Evolutionary conservation across 2,113 vertebrate species (phyloP).

Genomic region (Ellobius talpinus): DNA sequence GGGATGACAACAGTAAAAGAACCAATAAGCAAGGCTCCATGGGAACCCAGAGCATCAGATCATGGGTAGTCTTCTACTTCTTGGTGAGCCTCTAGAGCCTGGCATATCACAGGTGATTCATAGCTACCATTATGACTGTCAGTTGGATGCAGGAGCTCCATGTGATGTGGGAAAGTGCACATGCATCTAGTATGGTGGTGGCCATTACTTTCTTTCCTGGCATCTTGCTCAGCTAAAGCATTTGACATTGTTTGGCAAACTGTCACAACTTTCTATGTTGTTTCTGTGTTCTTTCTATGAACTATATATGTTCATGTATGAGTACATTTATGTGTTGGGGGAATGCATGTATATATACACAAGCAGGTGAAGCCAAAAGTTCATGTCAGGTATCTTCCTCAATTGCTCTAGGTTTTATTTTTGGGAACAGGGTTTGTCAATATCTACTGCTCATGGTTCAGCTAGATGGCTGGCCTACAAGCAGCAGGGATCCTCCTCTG

Average conservation of each 20-base stretch:
- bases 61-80: neutral
- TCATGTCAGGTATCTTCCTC: neutral
- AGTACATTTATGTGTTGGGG: too few species aligned
- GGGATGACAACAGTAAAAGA: neutral
- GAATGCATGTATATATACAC: neutral
- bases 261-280: neutral
- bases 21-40: neutral
- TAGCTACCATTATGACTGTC: neutral
- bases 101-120: neutral
- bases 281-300: too few species aligned
- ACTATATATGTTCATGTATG: neutral
- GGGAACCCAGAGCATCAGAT: neutral
- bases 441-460: neutral
- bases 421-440: neutral
- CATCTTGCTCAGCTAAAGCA: neutral
- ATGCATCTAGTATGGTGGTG: neutral
- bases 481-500: neutral
- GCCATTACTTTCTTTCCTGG: neutral
- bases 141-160: neutral
- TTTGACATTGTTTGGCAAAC: neutral
- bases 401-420: neutral
- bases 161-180: neutral
- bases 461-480: neutral
- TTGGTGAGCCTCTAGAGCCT: neutral
- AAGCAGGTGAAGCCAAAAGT: neutral